A percentile compares a stretch with the other conserved stretches of the same genome.
phyloP scores from a whole-genome alignment of 1,140 invertebrate genomes.

The Papilio polyxenes region DNA sequence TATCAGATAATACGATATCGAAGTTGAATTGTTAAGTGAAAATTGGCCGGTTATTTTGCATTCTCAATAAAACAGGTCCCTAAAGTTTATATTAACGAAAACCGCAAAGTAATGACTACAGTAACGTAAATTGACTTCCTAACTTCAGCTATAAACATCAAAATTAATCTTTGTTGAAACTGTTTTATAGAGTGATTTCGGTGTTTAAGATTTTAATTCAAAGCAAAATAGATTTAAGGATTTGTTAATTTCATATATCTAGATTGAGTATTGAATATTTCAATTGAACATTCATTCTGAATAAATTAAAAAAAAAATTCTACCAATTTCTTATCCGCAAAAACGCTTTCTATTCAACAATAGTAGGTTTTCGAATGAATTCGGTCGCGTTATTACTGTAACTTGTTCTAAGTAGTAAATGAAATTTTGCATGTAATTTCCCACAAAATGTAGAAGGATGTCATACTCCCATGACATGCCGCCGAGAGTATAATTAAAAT shows the following conservation, averaged over 20 bases:
- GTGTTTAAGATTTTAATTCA: neutral
- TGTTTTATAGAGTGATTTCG: neutral
- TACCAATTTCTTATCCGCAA: neutral
- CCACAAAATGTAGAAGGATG: conserved; percentile 8
- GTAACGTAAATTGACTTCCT: conserved; percentile 11
- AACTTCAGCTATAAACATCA: neutral
- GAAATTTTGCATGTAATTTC: conserved; percentile 19
- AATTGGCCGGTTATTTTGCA: conserved; percentile 1
- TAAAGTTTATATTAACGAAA: neutral
- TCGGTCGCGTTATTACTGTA: neutral
- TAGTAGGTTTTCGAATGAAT: neutral
- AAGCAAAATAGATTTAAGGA: neutral
- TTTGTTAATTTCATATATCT: neutral
- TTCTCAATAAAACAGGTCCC: conserved; percentile 12
- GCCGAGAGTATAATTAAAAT: neutral
- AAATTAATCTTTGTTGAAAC: neutral
- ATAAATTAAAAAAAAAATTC: neutral
- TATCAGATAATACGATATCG: conserved; percentile 13
- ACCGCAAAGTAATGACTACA: conserved; percentile 5
- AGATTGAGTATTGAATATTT: neutral
- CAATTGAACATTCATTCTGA: neutral
- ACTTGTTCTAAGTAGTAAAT: neutral
- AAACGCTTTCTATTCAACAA: no score
- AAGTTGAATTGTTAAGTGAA: conserved; percentile 4
- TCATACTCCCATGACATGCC: neutral